Evolutionary conservation across 2,113 vertebrate species (phyloP).

Genomic region (Calypte anna): DNA sequence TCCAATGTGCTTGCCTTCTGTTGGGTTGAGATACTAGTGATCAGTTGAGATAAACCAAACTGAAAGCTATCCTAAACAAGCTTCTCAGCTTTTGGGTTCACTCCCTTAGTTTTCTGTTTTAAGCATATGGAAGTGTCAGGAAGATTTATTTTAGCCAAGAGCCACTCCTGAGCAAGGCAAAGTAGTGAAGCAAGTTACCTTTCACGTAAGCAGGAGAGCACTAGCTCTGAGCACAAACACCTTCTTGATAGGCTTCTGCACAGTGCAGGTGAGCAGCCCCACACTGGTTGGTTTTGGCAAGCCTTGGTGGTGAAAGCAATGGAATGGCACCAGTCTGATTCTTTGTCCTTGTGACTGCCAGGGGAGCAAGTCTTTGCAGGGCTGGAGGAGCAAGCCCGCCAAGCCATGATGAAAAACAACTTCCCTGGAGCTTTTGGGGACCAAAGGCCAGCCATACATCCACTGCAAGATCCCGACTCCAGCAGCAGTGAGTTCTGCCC

Average conservation of each 20-base stretch:
- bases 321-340: conserved; percentile 1
- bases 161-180: neutral
- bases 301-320: neutral
- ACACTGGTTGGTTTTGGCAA: conserved; percentile 23
- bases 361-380: conserved; percentile 85
- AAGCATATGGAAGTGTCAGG: neutral
- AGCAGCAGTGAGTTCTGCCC: conserved; percentile 81
- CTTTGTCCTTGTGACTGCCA: conserved; percentile 76
- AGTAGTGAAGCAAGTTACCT: neutral
- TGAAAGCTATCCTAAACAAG: neutral
- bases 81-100: neutral
- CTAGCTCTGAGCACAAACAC: neutral
- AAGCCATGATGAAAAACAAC: conserved; percentile 82
- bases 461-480: conserved; percentile 76
- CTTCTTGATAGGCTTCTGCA: neutral
- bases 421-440: conserved; percentile 76
- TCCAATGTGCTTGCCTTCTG: neutral
- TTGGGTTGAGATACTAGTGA: neutral
- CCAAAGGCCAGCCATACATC: conserved; percentile 69
- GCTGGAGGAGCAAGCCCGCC: conserved; percentile 81
- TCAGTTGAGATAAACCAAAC: neutral
- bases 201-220: neutral
- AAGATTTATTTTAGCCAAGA: neutral
- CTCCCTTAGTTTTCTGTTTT: neutral
- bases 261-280: conserved; percentile 58